Evolutionary conservation across 2,113 vertebrate species (phyloP), one percentile per base, ranked within the genome.

Genomic region (Leptobrachium leishanense): DNA sequence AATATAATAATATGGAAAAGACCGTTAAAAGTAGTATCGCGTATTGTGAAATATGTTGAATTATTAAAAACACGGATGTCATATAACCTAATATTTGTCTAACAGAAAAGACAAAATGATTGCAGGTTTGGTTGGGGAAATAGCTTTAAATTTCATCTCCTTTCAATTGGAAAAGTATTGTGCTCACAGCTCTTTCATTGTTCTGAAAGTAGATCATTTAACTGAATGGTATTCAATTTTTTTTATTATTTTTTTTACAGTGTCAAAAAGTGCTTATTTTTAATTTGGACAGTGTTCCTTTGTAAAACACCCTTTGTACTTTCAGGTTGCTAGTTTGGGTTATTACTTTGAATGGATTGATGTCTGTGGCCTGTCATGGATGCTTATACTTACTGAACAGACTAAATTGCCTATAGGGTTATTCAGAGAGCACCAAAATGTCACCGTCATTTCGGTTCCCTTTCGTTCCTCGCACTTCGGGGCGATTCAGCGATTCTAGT

Each of bases 51-150:
- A 62, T 81, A 42, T 68, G 64, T 53, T 53, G 46, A 20, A 71
- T 72, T 55, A 5, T 54, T 71, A 71, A 7, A 72, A 43, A 46
- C 53, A 74, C 53, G 71, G 8, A 50, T 68, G 40, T 72, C 59
- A 66, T 68, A 43, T 44, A 79, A 79, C 71, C 63, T 74, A 79
- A 73, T 73, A 79, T 79, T 72, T 74, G 40, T 79, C 63, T 74
- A 73, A 68, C n/a, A 74, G 67, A n/a, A 12, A 43, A 54, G 41
- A 66, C 72, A 59, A 54, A 62, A 79, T 54, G 46, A 79, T 76
- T 76, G 66, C 39, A 69, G 50, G 65, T 68, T 77, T 77, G 50
- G 65, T 55, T 68, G 64, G 42, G 12, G 44, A 46, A 31, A 43
- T 65, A 11, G 31, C 57, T 31, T 41, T 64, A 74, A 64, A 9